These are phyloP conservation scores for Zaprionus davidi DNA, from an alignment of 1,140 invertebrate genomes.

Conservation along the genomic window DNA sequence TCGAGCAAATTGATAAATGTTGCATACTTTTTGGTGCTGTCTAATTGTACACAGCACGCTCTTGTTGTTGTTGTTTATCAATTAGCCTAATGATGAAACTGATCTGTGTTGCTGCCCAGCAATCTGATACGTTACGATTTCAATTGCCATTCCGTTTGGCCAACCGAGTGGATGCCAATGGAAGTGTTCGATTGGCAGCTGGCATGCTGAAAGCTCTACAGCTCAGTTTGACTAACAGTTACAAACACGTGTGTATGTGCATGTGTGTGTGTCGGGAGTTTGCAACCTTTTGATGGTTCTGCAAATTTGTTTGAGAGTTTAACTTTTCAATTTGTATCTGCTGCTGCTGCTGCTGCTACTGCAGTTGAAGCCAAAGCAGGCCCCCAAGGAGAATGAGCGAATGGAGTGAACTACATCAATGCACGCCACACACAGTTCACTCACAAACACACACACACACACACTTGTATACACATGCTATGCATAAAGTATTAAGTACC, in stretches of 20 bases:
- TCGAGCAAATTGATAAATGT: conserved; percentile 65
- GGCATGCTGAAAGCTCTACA: conserved; percentile 19
- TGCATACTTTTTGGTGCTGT: conserved; percentile 31
- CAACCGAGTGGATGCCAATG: conserved; percentile 21
- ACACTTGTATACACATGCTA: neutral
- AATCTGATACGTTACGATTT: conserved; percentile 10
- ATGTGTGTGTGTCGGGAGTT: conserved; percentile 11
- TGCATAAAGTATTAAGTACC: neutral
- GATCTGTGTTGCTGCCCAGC: conserved; percentile 10
- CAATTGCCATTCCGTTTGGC: conserved; percentile 16
- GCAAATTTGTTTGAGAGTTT: conserved; percentile 55
- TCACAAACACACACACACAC: conserved; percentile 1
- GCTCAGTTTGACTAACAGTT: conserved; percentile 52
- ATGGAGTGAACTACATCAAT: conserved; percentile 46
- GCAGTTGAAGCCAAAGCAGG: conserved; percentile 37
- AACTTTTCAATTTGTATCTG: conserved; percentile 72
- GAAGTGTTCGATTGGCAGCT: conserved; percentile 9
- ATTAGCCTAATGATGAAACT: conserved; percentile 62
- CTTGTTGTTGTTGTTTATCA: conserved; percentile 24
- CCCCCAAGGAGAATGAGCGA: neutral
- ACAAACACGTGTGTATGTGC: neutral
- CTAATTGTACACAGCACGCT: conserved; percentile 21
- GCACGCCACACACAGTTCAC: conserved; percentile 3
- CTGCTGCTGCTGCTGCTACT: conserved; percentile 13
- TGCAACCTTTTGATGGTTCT: conserved; percentile 35